phyloP scores from a whole-genome alignment of 2,797 vertebrate species.

The Helicolenus hilgendorfi region DNA sequence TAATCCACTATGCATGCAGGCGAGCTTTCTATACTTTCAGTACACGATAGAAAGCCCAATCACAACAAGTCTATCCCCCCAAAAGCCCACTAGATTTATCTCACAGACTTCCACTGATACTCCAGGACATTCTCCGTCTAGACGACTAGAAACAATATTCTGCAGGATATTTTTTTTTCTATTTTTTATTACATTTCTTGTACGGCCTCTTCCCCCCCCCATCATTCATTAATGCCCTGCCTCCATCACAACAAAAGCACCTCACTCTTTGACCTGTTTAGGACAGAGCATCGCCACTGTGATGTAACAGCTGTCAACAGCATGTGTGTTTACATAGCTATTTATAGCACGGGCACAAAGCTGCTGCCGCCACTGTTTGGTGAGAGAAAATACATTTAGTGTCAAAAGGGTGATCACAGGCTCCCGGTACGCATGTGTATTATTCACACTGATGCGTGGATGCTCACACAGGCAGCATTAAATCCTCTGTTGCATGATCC shows the following conservation, averaged over 20 bases:
- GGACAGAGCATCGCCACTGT: slow-evolving; percentile 58
- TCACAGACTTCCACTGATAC: not conserved
- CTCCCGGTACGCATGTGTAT: not conserved
- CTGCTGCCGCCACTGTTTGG: slow-evolving; percentile 35
- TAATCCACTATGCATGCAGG: slow-evolving; percentile 71
- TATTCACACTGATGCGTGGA: not conserved
- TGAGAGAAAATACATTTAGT: slow-evolving; percentile 49
- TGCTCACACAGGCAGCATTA: not conserved
- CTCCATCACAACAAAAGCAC: not conserved
- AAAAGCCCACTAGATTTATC: slow-evolving; percentile 18
- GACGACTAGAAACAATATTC: slow-evolving; percentile 7
- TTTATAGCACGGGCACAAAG: slow-evolving; percentile 77
- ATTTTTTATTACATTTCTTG: not conserved
- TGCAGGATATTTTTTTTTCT: not conserved
- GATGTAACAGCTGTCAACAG: slow-evolving; percentile 83
- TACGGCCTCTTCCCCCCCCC: not conserved
- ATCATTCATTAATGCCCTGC: slow-evolving; percentile 4
- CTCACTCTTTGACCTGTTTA: slow-evolving; percentile 50
- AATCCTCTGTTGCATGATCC: not conserved
- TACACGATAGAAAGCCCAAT: slow-evolving; percentile 27
- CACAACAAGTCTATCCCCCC: slow-evolving; percentile 29
- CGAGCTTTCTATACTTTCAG: slow-evolving; percentile 44
- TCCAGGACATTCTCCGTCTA: slow-evolving; percentile 8
- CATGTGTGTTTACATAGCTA: slow-evolving; percentile 72
- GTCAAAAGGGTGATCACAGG: slow-evolving; percentile 27